Base-by-base conservation (phyloP, 1,140 invertebrate genomes). In the Oncopodura yosiiana region DNA sequence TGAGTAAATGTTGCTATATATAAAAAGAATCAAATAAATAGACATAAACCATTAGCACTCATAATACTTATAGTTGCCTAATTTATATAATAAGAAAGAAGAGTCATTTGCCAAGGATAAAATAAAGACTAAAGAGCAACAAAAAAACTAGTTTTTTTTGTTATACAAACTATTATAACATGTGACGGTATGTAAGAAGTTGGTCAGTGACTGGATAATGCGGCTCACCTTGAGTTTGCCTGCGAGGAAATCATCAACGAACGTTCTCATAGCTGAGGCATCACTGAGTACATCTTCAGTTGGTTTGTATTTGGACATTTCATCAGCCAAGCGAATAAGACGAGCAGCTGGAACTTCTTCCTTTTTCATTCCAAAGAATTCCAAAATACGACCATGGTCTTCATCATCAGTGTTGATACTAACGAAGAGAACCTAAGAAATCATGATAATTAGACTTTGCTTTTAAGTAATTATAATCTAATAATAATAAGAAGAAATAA, bases 261-360 rank as follows among this genome's bases (percentile, higher is more conserved):
- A 99, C 63, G 80, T 70, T 69, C 81, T 78, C 51, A 99, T 76
- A 66, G 80, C 79, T 3, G 37, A 43, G 27, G 42, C 61, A 55
- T 52, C 52, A 48, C 50, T 44, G 30, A 55, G 52, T 32, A 63
- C 51, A 43, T 60, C 61, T 61, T 87, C 86, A 23, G 75, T 77
- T 32, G 95, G 95, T 71, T 96, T 97, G 77, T 86, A 99, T 74
- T 99, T 99, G 66, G 84, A 81, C 94, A 99, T 98, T 67, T 98
- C 94, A 67, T 98, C 89, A 72, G 94, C 90, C 42, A 99, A 74
- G 53, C 83, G 83, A 69, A 99, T 98, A 41, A 99, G 75, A 66
- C 96, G 82, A 69, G 95, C 86, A 9, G 87, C 80, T 12, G 96
- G 95, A 11, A 90, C 79, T 67, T 97, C 87, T 18, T 86, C 82